Conservation (phyloP, 2,797 vertebrate genomes). For the Holocentrus rufus region DNA sequence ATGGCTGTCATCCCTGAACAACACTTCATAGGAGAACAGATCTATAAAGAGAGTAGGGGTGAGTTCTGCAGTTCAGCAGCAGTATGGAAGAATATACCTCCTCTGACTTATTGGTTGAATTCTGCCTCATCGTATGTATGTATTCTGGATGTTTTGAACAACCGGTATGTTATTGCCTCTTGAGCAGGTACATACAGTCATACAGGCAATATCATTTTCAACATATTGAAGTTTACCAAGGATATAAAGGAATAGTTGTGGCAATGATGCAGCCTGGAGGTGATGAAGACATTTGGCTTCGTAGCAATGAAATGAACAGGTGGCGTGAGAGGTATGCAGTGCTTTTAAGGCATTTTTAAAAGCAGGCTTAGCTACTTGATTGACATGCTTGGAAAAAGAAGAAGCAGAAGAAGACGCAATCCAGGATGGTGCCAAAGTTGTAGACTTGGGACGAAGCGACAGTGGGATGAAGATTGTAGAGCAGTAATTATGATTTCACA, state of each 20-base stretch:
- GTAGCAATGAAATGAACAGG: conserved; percentile 66
- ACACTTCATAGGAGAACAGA: conserved; percentile 45
- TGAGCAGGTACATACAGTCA: conserved; percentile 25
- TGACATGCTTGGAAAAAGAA: conserved; percentile 29
- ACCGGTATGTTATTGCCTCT: neutral
- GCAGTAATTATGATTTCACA: conserved; percentile 57
- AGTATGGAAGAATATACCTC: conserved; percentile 32
- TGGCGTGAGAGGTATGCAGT: conserved; percentile 65
- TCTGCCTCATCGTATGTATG: conserved; percentile 14
- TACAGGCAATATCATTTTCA: conserved; percentile 44
- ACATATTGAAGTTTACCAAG: conserved; percentile 57
- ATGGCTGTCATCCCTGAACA: conserved; percentile 68
- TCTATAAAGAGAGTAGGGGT: conserved; percentile 39
- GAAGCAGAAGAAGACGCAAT: too few species aligned
- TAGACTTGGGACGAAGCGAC: conserved; percentile 25
- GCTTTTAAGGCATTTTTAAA: conserved; percentile 42
- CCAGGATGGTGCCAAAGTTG: conserved; percentile 37
- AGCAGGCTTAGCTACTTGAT: conserved; percentile 31
- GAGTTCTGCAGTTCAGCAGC: conserved; percentile 14
- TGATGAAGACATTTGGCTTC: conserved; percentile 67
- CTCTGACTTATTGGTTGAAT: conserved; percentile 37
- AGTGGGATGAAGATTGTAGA: conserved; percentile 37
- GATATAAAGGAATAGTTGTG: conserved; percentile 44
- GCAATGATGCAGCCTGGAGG: conserved; percentile 54
- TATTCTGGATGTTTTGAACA: conserved; percentile 26